phyloP scores from a whole-genome alignment of 2,797 vertebrate genomes.

The Lithobates sylvaticus region DNA sequence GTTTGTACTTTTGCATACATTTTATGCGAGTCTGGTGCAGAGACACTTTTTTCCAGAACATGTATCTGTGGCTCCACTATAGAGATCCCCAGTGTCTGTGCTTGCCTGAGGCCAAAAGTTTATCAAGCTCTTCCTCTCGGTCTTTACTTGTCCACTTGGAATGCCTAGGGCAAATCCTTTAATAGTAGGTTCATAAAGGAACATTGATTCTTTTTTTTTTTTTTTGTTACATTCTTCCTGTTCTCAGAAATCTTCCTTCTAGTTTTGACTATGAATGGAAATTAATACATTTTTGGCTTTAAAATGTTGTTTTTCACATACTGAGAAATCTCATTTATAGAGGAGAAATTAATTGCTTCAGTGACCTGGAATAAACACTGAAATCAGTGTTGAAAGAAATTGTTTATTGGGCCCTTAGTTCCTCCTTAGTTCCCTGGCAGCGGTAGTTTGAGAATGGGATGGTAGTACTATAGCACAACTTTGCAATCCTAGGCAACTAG shows the following conservation, averaged over 20 bases:
- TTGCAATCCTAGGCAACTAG: too few relatives aligned
- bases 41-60: slow-evolving; percentile 12
- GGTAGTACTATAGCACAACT: too few relatives aligned
- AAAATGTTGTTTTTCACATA: not conserved
- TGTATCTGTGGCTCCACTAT: slow-evolving; percentile 21
- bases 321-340: not conserved
- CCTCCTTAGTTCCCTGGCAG: too few relatives aligned
- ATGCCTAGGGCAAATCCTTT: slow-evolving; percentile 39
- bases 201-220: not conserved
- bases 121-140: slow-evolving; percentile 44
- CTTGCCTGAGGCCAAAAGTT: slow-evolving; percentile 53
- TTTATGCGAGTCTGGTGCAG: not conserved
- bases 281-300: not conserved
- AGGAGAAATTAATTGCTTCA: not conserved
- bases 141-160: slow-evolving; percentile 27
- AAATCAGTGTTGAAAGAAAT: not conserved
- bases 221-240: not conserved
- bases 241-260: not conserved
- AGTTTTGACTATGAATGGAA: not conserved
- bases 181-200: slow-evolving; percentile 23
- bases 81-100: not conserved
- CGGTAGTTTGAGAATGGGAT: too few relatives aligned
- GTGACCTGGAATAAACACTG: not conserved
- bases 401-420: not conserved
- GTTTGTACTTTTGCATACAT: not conserved